These are phyloP conservation scores for Platypus cylindrus DNA, from an alignment of 2,888 invertebrate species.

Conservation along the genomic window DNA sequence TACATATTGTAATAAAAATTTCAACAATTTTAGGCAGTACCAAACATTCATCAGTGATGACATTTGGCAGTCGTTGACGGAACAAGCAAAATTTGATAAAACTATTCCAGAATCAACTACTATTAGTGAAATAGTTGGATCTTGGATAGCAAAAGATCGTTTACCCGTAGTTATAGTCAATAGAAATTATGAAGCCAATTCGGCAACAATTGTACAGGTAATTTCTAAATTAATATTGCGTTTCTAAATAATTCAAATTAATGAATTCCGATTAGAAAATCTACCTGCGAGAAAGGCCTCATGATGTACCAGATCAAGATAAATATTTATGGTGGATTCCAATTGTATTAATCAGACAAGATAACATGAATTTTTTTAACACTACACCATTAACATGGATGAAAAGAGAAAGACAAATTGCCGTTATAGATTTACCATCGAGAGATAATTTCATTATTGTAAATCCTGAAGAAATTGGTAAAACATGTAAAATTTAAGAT, in stretches of 20 bases:
- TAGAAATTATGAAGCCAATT: constrained; percentile 52
- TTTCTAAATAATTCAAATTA: neutral
- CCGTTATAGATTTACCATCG: constrained; percentile 41
- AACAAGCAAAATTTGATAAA: constrained; percentile 48
- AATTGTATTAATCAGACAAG: constrained; percentile 46
- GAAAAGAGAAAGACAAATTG: constrained; percentile 42
- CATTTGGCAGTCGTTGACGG: constrained; percentile 62
- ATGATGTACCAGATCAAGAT: constrained; percentile 56
- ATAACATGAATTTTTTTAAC: constrained; percentile 45
- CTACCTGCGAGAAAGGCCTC: constrained; percentile 59
- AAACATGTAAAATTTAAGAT: constrained; percentile 14
- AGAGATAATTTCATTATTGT: constrained; percentile 58
- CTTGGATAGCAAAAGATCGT: constrained; percentile 73
- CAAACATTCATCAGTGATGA: constrained; percentile 68
- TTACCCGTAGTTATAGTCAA: constrained; percentile 60
- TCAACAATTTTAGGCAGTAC: constrained; percentile 51
- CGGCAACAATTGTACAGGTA: constrained; percentile 54
- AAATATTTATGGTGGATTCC: constrained; percentile 67
- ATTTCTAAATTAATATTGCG: constrained; percentile 2
- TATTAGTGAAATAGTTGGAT: constrained; percentile 58
- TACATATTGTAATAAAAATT: too few relatives aligned
- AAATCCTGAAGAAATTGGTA: constrained; percentile 75
- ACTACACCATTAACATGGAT: constrained; percentile 51
- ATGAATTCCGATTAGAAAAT: constrained; percentile 40
- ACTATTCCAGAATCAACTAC: constrained; percentile 44